These are phyloP conservation scores for Anadara kagoshimensis DNA, from an alignment of 1,140 invertebrate genomes.

Conservation along the genomic window DNA sequence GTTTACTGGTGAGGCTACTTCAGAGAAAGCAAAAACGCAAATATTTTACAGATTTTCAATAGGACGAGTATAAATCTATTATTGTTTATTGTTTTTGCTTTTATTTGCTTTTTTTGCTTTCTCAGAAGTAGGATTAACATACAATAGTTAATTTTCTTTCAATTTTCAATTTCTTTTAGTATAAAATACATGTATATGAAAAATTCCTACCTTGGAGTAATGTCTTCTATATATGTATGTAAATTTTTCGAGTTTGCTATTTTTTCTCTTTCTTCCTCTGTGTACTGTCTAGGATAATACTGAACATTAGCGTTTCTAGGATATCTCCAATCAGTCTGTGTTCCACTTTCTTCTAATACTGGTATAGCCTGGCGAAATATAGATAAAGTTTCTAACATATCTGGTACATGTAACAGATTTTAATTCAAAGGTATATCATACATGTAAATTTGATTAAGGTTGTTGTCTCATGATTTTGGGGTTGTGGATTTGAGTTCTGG, in stretches of 20 bases:
- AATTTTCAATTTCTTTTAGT: not conserved
- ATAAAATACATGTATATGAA: not conserved
- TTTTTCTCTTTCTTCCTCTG: constrained; percentile 62
- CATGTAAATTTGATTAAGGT: too few species aligned
- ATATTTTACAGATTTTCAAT: too few species aligned
- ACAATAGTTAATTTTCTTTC: not conserved
- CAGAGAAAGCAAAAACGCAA: too few species aligned
- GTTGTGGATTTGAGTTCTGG: too few species aligned
- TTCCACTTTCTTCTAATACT: constrained; percentile 46
- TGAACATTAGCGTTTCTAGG: constrained; percentile 70
- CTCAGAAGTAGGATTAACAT: too few species aligned
- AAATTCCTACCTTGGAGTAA: constrained; percentile 56
- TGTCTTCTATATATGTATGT: constrained; percentile 57
- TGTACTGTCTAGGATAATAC: constrained; percentile 68
- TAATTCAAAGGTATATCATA: too few species aligned
- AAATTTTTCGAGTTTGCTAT: constrained; percentile 52
- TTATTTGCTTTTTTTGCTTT: too few species aligned
- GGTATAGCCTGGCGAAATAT: constrained; percentile 65
- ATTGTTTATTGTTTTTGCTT: too few species aligned
- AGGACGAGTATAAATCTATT: too few species aligned
- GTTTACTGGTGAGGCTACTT: too few species aligned
- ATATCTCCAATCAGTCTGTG: constrained; percentile 72
- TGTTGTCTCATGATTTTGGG: not conserved
- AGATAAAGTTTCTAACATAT: not conserved
- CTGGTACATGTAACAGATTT: too few species aligned